These are phyloP conservation scores for Cryptotermes secundus DNA, from an alignment of 1,140 invertebrate genomes.

Conservation along the genomic window DNA sequence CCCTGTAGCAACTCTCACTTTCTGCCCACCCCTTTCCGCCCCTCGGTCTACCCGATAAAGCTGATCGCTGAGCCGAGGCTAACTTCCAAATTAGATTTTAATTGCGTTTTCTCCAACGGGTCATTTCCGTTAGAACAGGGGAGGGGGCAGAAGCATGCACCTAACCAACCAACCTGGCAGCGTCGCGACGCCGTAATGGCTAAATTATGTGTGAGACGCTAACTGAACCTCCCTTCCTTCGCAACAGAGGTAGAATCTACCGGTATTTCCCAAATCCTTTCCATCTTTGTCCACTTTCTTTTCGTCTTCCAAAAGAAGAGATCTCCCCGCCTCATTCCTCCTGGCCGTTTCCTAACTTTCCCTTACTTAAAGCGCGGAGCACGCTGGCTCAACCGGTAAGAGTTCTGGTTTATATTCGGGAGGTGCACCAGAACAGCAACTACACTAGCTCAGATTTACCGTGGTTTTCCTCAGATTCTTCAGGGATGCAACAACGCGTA, in stretches of 20 bases:
- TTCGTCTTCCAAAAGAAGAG: neutral
- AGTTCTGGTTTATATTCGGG: too few species aligned
- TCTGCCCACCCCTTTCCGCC: neutral
- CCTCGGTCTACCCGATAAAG: constrained; percentile 33
- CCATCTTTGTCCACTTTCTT: neutral
- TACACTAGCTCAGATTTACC: too few species aligned
- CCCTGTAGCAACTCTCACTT: too few species aligned
- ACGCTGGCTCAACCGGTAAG: too few species aligned
- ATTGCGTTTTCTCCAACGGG: constrained; percentile 38
- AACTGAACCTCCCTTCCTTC: neutral
- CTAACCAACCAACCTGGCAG: constrained; percentile 4
- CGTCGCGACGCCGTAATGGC: constrained; percentile 28
- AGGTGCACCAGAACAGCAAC: too few species aligned
- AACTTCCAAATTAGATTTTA: constrained; percentile 38
- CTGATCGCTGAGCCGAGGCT: constrained; percentile 33
- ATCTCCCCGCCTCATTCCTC: neutral
- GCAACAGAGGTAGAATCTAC: neutral
- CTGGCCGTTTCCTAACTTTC: neutral
- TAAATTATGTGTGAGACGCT: constrained; percentile 36
- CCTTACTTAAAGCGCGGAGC: too few species aligned
- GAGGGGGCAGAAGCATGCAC: constrained; percentile 10
- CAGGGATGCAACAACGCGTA: too few species aligned
- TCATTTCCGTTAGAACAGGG: constrained; percentile 36
- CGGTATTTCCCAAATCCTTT: neutral
- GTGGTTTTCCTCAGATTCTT: too few species aligned